Evolutionary conservation across 2,113 vertebrate genomes (phyloP), one percentile per base, ranked within the genome.

Genomic region (Chascanopsetta lugubris): DNA sequence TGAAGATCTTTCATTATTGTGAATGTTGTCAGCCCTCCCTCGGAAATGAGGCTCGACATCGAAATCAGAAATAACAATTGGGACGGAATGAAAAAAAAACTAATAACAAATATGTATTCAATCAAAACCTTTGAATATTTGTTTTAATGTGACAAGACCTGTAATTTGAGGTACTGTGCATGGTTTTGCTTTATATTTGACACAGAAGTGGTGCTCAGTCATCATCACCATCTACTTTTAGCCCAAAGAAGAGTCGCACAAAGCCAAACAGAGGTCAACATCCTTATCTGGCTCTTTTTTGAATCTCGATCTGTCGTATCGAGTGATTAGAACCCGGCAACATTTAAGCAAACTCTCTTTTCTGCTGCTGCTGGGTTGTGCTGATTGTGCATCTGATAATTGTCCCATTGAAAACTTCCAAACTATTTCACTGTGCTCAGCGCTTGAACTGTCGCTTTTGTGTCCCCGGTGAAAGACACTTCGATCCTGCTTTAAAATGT

Each of bases 301-400:
- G 24, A 43, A 25, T 68, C 26, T 26, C 18, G 69, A 75, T 78
- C 74, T 72, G 46, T 72, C 72, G n/a, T 47, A 76, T 75, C 72
- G 53, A 40, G 45, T 58, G 59, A 75, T 78, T 69, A 73, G 61
- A 55, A 63, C n/a, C 34, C 27, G 20, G 57, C 29, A 67, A 51
- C 50, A 34, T 60, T 66, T 10, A 60, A 67, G 45, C 55, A 55
- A 45, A 43, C 49, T n/a, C 21, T 40, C 46, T 45, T 10, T 54
- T 66, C 61, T 18, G 26, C 46, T 17, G 32, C 46, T 17, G 32
- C 46, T 18, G 43, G 46, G 24, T 61, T 73, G 40, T 73, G 75
- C 83, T 79, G 72, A 82, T 73, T 34, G 27, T 68, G 79, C 72
- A 68, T 25, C 56, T 29, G 54, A 79, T 79, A 63, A 78, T 66